Conservation (phyloP, 2,113 vertebrate genomes). For the Dascyllus trimaculatus region DNA sequence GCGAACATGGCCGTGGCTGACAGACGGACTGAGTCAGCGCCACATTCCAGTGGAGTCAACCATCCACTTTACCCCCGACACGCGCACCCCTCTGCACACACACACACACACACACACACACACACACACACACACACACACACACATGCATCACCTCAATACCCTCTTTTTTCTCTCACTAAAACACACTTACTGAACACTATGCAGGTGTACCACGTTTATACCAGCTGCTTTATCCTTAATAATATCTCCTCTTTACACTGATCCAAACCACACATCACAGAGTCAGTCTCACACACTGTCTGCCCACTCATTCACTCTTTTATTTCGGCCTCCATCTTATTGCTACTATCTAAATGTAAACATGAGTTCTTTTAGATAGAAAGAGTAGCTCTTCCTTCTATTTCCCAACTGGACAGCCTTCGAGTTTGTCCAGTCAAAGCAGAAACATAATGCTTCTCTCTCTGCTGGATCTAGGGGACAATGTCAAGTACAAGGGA, state of each 20-base stretch:
- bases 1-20: slow-evolving; percentile 77
- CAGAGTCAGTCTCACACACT: slow-evolving; percentile 5
- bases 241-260: slow-evolving; percentile 2
- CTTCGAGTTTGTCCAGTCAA: slow-evolving; percentile 1
- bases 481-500: neutral
- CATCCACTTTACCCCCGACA: slow-evolving; percentile 77
- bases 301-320: neutral
- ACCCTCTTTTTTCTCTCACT: slow-evolving; percentile 28
- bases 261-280: slow-evolving; percentile 19
- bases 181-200: slow-evolving; percentile 25
- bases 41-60: slow-evolving; percentile 86
- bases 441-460: neutral
- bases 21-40: slow-evolving; percentile 85
- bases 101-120: slow-evolving; percentile 35
- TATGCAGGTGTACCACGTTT: slow-evolving; percentile 45
- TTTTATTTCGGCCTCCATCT: neutral
- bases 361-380: slow-evolving; percentile 25
- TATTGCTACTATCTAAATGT: slow-evolving; percentile 5
- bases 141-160: slow-evolving; percentile 40
- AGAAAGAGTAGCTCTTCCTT: slow-evolving; percentile 9
- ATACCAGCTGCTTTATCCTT: slow-evolving; percentile 7
- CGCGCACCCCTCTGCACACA: slow-evolving; percentile 48
- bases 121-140: slow-evolving; percentile 37
- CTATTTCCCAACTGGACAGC: neutral
- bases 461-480: slow-evolving; percentile 1